phyloP scores from a whole-genome alignment of 1,140 invertebrate species.

The Drosophila pallidifrons region DNA sequence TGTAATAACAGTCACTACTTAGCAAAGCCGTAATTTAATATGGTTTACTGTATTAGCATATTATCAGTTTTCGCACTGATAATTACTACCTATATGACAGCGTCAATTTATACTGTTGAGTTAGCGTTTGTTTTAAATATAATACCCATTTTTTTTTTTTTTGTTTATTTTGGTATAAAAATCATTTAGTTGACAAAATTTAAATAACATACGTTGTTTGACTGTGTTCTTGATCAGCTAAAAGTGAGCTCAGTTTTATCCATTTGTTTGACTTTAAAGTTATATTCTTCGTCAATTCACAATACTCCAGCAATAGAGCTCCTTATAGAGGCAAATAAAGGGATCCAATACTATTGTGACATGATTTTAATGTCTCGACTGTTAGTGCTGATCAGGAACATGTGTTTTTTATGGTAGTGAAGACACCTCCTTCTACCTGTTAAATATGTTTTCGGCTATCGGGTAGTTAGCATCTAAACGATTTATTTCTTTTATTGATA shows the following conservation, averaged over 20 bases:
- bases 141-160: not conserved
- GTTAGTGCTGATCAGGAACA: too few relatives aligned
- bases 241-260: not conserved
- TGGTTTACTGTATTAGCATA: not conserved
- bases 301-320: too few relatives aligned
- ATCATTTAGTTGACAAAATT: not conserved
- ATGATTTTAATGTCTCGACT: too few relatives aligned
- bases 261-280: too few relatives aligned
- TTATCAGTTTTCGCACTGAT: slow-evolving; percentile 23
- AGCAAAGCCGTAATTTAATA: not conserved
- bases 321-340: too few relatives aligned
- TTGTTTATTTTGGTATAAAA: not conserved
- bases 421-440: too few relatives aligned
- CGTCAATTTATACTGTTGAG: not conserved
- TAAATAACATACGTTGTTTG: too few relatives aligned
- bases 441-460: too few relatives aligned
- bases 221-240: not conserved
- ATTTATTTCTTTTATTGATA: not conserved
- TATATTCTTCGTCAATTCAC: too few relatives aligned
- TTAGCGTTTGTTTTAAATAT: not conserved
- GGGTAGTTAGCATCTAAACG: too few relatives aligned
- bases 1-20: slow-evolving; percentile 16
- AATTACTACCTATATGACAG: not conserved
- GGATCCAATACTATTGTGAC: too few relatives aligned
- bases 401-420: too few relatives aligned